A percentile compares a stretch with the other conserved stretches of the same genome.
phyloP scores from a whole-genome alignment of 2,888 invertebrate genomes.

The Cheilosia vulpina region DNA sequence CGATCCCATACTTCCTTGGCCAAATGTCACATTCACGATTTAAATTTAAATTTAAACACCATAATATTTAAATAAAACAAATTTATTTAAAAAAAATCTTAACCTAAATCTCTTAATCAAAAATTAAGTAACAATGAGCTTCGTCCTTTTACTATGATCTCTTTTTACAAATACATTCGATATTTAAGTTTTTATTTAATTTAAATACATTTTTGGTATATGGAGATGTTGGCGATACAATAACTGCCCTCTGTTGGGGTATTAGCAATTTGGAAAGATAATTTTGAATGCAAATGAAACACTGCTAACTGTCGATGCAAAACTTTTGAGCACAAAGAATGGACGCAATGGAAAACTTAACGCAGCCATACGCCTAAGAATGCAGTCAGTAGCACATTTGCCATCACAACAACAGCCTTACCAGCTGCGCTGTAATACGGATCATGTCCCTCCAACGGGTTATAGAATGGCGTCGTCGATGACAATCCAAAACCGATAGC shows the following conservation, averaged over 20 bases:
- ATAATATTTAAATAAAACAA: slow-evolving; percentile 21
- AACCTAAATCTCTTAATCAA: slow-evolving; percentile 36
- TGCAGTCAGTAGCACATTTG: slow-evolving; percentile 39
- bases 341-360: slow-evolving; percentile 23
- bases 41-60: background rate
- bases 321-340: slow-evolving; percentile 39
- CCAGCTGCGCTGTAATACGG: slow-evolving; percentile 66
- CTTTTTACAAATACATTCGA: slow-evolving; percentile 2
- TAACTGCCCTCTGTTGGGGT: slow-evolving; percentile 3
- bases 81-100: slow-evolving; percentile 31
- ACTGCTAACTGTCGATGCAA: slow-evolving; percentile 38
- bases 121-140: slow-evolving; percentile 45
- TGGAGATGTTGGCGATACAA: slow-evolving; percentile 38
- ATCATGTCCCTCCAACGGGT: slow-evolving; percentile 72
- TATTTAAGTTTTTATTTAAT: slow-evolving; percentile 7
- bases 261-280: slow-evolving; percentile 6
- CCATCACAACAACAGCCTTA: slow-evolving; percentile 20
- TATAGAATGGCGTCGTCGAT: slow-evolving; percentile 77
- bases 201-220: slow-evolving; percentile 70
- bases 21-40: background rate
- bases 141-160: slow-evolving; percentile 13
- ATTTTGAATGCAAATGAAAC: slow-evolving; percentile 52
- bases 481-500: slow-evolving; percentile 71
- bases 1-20: too few relatives aligned
- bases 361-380: slow-evolving; percentile 29